Base-by-base conservation (phyloP, 1,140 invertebrate genomes). In the Lethrus apterus region DNA sequence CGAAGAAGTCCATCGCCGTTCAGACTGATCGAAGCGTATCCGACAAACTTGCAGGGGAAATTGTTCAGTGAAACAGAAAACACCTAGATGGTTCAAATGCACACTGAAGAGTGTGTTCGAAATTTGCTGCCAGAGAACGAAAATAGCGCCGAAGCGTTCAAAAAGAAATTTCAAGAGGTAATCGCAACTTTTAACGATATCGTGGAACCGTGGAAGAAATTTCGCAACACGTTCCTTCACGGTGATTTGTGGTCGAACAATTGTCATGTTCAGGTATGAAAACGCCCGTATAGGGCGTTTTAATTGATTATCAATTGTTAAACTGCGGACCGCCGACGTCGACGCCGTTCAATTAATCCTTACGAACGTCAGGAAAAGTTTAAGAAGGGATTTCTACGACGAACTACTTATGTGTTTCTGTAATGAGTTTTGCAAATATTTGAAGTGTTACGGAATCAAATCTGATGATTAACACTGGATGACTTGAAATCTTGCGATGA, bases 351-450 rank as follows among this genome's bases (percentile, higher is more conserved):
- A 55, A 1, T 61, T 69, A 24, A 38, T 70, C 1, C 67, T 66
- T 35, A 40, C 61, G 18, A 68, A 60, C 4, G 67, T 67, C 0
- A 55, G 58, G 0, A 55, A 54, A 26, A 44, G 36, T 15, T 69
- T 71, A 11, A 56, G 69, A 0, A 50, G 63, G 3, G 10, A 50
- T 15, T 44, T 69, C 31, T 71, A 70, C 29, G 46, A 70, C 4
- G 33, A 58, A 15, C 54, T 77, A 7, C 21, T 79, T 2, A 48
- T 73, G 18, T 54, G 71, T n/a, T 79, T 79, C 59, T 70, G 75
- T 13, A 19, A 46, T 3, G 29, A 46, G 4, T 46, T 54, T 18
- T 2, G n/a, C 2, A 11, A 46, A 3, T 21, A n/a, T n/a, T 30
- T 49, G 10, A 8, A 17, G 3, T n/a, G 15, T 9, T 23, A 41